Base-by-base conservation (phyloP, 2,888 invertebrate species). In the Drosophila lacicola region DNA sequence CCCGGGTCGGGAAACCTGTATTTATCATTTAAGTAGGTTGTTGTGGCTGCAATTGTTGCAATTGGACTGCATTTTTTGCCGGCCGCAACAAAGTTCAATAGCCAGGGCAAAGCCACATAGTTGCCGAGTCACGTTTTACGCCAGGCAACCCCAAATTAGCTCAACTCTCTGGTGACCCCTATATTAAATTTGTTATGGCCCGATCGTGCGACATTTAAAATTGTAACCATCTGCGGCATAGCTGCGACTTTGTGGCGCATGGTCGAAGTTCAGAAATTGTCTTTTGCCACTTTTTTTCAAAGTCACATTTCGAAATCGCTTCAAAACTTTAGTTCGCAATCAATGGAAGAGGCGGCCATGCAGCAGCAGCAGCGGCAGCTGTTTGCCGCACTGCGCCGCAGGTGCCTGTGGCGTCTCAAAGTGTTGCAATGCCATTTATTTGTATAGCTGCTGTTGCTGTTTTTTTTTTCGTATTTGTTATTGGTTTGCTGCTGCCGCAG, bases 71-170 rank as follows among this genome's bases (percentile, higher is more conserved):
- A 66, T 68, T 68, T 29, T 78, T 74, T 70, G 54, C 63, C 68
- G 83, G 80, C 78, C 80, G 60, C 78, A 67, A 49, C 70, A 72
- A 82, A 80, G 82, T 85, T 86, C 82, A 85, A 85, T 85, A 80
- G 77, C 77, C 86, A 82, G 68, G 82, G 73, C 76, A 73, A 69
- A 65, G 70, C 69, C 66, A 65, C 70, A 69, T 53, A 47, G 61
- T 44, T 47, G 71, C 65, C 63, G 50, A 53, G 67, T 84, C 85
- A 82, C 81, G 82, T 79, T 84, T 84, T 65, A 47, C 47, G 62
- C 51, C 64, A 34, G 60, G 37, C 66, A 74, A 71, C 78, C 69
- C 70, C 68, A 80, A 82, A 82, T 85, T 80, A 84, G 82, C 78
- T 74, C 62, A 71, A 72, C 62, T 78, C 78, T 68, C 34, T 19